Evolutionary conservation across 1,140 invertebrate genomes (phyloP).

Genomic region (Neodiprion fabricii): DNA sequence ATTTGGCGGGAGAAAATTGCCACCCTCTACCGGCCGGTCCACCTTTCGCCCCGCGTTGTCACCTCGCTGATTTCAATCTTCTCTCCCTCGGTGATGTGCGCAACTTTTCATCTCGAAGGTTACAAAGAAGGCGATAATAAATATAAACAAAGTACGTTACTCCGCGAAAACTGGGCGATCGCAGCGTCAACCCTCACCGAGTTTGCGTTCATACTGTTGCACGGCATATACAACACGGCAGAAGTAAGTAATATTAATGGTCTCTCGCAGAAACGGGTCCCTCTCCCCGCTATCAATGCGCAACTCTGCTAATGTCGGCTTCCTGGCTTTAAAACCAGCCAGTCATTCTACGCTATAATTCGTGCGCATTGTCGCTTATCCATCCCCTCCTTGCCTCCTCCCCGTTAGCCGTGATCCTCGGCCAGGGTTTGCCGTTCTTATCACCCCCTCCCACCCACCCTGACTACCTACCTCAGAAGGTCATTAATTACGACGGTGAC

Average conservation of each 20-base stretch:
- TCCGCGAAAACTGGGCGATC: too few relatives aligned
- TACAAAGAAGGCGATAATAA: too few relatives aligned
- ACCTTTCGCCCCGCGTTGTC: too few relatives aligned
- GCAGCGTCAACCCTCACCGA: slow-evolving; percentile 32
- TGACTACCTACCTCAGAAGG: slow-evolving; percentile 29
- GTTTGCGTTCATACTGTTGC: neutral
- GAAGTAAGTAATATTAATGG: slow-evolving; percentile 63
- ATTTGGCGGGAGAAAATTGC: neutral
- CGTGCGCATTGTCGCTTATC: slow-evolving; percentile 54
- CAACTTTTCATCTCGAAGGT: neutral
- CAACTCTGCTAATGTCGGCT: slow-evolving; percentile 55
- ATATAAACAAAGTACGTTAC: too few relatives aligned
- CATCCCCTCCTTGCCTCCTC: neutral
- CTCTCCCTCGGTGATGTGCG: neutral
- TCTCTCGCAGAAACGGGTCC: slow-evolving; percentile 32
- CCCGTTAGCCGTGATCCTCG: slow-evolving; percentile 8
- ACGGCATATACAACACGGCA: neutral
- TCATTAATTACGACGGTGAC: slow-evolving; percentile 59
- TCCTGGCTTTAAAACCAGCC: slow-evolving; percentile 61
- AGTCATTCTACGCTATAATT: slow-evolving; percentile 61
- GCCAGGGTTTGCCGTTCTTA: slow-evolving; percentile 29
- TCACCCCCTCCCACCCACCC: slow-evolving; percentile 30
- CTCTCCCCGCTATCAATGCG: slow-evolving; percentile 53
- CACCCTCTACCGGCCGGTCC: slow-evolving; percentile 21
- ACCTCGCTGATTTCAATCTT: neutral